A percentile compares a stretch with the other conserved stretches of the same genome.
phyloP scores from a whole-genome alignment of 1,140 invertebrate genomes.

The Dendrolimus kikuchii region DNA sequence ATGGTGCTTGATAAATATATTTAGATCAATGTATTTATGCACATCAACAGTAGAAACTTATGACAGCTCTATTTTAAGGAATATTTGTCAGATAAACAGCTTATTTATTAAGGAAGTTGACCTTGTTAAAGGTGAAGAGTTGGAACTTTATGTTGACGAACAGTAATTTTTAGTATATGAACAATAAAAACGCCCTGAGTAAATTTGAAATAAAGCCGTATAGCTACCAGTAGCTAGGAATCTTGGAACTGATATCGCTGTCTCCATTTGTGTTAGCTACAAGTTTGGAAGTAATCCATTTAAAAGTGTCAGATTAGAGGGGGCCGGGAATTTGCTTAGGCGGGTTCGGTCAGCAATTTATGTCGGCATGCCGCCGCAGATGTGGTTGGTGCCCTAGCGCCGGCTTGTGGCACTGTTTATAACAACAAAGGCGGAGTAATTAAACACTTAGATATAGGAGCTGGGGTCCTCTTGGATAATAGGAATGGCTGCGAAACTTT shows the following conservation, averaged over 20 bases:
- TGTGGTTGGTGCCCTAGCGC: slow-evolving; percentile 22
- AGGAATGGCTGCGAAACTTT: not conserved
- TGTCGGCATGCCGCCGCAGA: slow-evolving; percentile 27
- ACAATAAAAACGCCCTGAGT: too few species aligned
- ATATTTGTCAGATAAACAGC: too few species aligned
- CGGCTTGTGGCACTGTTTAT: slow-evolving; percentile 32
- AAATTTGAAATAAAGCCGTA: slow-evolving; percentile 14
- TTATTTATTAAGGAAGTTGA: too few species aligned
- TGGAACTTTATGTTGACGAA: too few species aligned
- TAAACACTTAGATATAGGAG: slow-evolving; percentile 35
- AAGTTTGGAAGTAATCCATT: slow-evolving; percentile 35
- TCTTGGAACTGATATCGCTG: slow-evolving; percentile 20
- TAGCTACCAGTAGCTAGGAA: slow-evolving; percentile 13
- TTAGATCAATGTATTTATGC: too few species aligned
- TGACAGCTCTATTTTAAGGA: too few species aligned
- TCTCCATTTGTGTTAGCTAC: slow-evolving; percentile 19
- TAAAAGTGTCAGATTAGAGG: slow-evolving; percentile 44
- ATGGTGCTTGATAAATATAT: too few species aligned
- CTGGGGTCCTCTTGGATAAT: slow-evolving; percentile 13
- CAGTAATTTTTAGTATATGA: too few species aligned
- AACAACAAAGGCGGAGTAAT: slow-evolving; percentile 43
- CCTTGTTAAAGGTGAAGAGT: too few species aligned
- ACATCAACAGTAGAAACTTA: too few species aligned
- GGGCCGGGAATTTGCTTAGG: slow-evolving; percentile 34
- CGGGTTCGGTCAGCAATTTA: slow-evolving; percentile 34